Base-by-base conservation (phyloP, 2,797 vertebrate genomes). In the Onychomys arenicola region DNA sequence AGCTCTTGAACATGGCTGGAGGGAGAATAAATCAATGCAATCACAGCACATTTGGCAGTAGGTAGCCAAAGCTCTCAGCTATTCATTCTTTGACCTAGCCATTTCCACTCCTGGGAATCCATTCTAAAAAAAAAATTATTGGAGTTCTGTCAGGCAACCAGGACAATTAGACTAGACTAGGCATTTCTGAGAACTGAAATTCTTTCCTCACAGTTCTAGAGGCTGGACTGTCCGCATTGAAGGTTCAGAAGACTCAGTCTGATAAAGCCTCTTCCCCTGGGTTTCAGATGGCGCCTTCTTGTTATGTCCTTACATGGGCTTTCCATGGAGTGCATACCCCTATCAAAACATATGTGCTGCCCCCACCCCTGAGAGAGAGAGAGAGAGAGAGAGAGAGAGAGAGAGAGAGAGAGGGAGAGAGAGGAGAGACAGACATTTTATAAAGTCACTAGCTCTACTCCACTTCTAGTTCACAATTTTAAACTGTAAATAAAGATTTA, bases 401-500 rank as follows among this genome's bases (percentile, higher is more conserved):
- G 52, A 57, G 34, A 37, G 77, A 81, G 8, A 78, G n/a, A 40
- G n/a, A 37, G 34, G 52, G 49, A 10, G 73, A 37, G 73, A 40
- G 40, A 49, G 25, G 43, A 37, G 27, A 34, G 37, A 34, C 6
- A 16, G 5, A 73, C 34, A 29, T 73, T 52, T 88, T 59, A 4
- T 75, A 75, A 71, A 40, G 37, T 7, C 52, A 75, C 52, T 13
- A 43, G 52, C 29, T 27, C 69, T 73, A 59, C 12, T 34, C 19
- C n/a, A 57, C 25, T 16, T 32, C 11, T 75, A 40, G 19, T 40
- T 88, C 14, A 77, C 32, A 77, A 46, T 84, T 76, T 17, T 40
- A 94, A 85, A 75, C 61, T 76, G 2, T 63, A 81, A 84, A 90
- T 13, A 94, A 83, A 63, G n/a, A 87, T 63, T 89, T 92, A 84